phyloP scores from a whole-genome alignment of 2,797 vertebrate genomes.

The Sebastes miniatus region DNA sequence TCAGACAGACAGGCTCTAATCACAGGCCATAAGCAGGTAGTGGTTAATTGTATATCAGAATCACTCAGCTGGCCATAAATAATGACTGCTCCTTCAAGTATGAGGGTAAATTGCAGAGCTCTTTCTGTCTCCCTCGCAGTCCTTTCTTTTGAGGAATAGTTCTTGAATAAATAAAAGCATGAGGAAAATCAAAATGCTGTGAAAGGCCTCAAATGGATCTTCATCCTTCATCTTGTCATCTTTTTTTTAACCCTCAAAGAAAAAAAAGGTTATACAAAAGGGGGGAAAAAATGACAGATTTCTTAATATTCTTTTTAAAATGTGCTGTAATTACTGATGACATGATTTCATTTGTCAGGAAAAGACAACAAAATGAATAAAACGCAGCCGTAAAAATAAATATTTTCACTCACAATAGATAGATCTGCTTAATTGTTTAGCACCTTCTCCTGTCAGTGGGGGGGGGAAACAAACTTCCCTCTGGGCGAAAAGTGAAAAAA shows the following conservation, averaged over 20 bases:
- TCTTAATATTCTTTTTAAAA: background rate
- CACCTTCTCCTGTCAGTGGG: slow-evolving; percentile 17
- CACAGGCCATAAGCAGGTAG: slow-evolving; percentile 86
- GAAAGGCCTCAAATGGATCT: slow-evolving; percentile 72
- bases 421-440: slow-evolving; percentile 33
- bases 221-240: slow-evolving; percentile 66
- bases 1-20: slow-evolving; percentile 83
- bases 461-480: background rate
- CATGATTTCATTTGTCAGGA: background rate
- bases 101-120: slow-evolving; percentile 80
- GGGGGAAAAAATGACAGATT: background rate
- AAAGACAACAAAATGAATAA: background rate
- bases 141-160: slow-evolving; percentile 76
- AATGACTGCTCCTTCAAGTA: slow-evolving; percentile 81
- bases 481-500: slow-evolving; percentile 40
- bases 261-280: slow-evolving; percentile 43
- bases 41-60: slow-evolving; percentile 88
- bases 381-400: slow-evolving; percentile 14
- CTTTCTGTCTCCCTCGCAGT: slow-evolving; percentile 59
- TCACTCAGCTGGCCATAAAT: slow-evolving; percentile 85
- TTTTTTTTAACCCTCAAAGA: slow-evolving; percentile 37
- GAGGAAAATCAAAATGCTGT: slow-evolving; percentile 64
- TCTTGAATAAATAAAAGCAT: slow-evolving; percentile 76
- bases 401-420: slow-evolving; percentile 6
- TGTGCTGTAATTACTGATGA: slow-evolving; percentile 13